phyloP scores from a whole-genome alignment of 2,888 invertebrate genomes.

The Platyscelio sp. region DNA sequence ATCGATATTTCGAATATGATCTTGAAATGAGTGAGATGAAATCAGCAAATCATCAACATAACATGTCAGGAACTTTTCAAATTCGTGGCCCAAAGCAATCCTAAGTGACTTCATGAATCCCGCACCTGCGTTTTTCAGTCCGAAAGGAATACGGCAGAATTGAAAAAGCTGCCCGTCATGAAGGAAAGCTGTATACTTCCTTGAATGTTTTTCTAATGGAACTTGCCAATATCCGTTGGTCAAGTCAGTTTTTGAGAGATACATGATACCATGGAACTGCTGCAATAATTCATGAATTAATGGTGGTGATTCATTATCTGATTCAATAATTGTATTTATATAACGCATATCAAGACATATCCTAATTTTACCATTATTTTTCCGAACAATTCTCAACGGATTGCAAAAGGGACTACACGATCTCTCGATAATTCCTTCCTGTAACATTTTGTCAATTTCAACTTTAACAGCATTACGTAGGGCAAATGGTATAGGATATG shows the following conservation, averaged over 20 bases:
- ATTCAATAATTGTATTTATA: conserved; percentile 74
- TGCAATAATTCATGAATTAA: conserved; percentile 59
- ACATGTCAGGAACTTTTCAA: background rate
- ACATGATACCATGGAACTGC: conserved; percentile 37
- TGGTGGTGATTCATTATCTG: conserved; percentile 72
- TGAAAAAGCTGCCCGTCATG: background rate
- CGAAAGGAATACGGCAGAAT: background rate
- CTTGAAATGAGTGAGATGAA: background rate
- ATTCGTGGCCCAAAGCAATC: background rate
- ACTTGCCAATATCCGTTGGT: conserved; percentile 47
- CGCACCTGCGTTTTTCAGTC: conserved; percentile 8
- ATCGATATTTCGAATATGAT: too few relatives aligned
- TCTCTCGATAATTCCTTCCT: conserved; percentile 74
- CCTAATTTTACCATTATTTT: conserved; percentile 72
- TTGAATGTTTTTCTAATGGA: conserved; percentile 56
- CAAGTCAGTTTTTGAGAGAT: conserved; percentile 64
- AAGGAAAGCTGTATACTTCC: background rate
- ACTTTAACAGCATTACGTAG: conserved; percentile 69
- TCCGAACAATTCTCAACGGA: conserved; percentile 75
- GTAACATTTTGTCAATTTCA: conserved; percentile 73
- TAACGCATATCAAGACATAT: conserved; percentile 76
- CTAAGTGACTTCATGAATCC: conserved; percentile 17
- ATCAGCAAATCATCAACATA: conserved; percentile 20
- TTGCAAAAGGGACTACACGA: conserved; percentile 75
- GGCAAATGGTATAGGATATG: conserved; percentile 76